A percentile compares a stretch with the other conserved stretches of the same genome.
These are phyloP conservation scores for Cyclophora albipunctata DNA, from an alignment of 2,888 invertebrate species.

Conservation along the genomic window DNA sequence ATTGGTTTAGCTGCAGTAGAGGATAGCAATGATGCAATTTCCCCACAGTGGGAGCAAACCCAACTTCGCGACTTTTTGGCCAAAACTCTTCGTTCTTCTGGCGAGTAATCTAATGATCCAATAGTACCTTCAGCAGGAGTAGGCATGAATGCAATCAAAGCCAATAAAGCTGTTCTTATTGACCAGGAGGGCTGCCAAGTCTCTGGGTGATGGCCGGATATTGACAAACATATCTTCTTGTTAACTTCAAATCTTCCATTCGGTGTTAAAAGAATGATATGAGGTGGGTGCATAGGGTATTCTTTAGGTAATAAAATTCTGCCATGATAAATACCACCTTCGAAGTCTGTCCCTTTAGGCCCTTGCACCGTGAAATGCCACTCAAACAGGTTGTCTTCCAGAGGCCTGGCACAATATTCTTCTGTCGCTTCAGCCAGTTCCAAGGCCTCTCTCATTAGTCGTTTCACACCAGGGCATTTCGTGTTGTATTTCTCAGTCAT, in stretches of 20 bases:
- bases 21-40: conserved; percentile 52
- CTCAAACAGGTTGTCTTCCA: conserved; percentile 96
- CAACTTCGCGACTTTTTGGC: conserved; percentile 81
- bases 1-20: conserved; percentile 65
- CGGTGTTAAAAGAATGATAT: conserved; percentile 93
- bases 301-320: conserved; percentile 93
- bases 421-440: conserved; percentile 91
- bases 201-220: conserved; percentile 97
- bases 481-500: conserved; percentile 68
- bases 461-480: conserved; percentile 87
- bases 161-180: conserved; percentile 92
- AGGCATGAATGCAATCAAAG: conserved; percentile 96
- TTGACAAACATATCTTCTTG: conserved; percentile 96
- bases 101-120: conserved; percentile 90
- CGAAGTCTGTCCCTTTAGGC: conserved; percentile 91
- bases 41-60: conserved; percentile 60
- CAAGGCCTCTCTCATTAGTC: conserved; percentile 92
- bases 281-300: conserved; percentile 98
- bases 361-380: conserved; percentile 98
- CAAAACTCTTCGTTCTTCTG: conserved; percentile 86
- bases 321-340: conserved; percentile 93
- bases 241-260: conserved; percentile 95
- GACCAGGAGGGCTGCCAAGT: conserved; percentile 99
- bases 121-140: conserved; percentile 92
- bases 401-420: conserved; percentile 90